Evolutionary conservation across 2,888 invertebrate species (phyloP).

Genomic region (Saturnia japonica): DNA sequence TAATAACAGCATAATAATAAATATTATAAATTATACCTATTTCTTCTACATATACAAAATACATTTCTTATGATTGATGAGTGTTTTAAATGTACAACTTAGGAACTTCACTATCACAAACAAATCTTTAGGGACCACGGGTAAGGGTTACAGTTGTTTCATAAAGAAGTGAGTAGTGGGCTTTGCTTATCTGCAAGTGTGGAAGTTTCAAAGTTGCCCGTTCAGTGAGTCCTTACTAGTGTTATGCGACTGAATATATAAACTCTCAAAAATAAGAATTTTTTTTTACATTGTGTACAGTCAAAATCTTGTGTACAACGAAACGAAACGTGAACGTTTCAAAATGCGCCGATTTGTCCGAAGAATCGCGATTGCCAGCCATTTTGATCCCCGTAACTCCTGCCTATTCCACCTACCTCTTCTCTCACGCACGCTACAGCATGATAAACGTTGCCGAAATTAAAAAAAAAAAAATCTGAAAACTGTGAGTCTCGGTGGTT

Average conservation of each 20-base stretch:
- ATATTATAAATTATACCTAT: background rate
- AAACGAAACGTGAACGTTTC: too few relatives aligned
- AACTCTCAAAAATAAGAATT: background rate
- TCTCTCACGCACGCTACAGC: too few relatives aligned
- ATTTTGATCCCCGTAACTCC: too few relatives aligned
- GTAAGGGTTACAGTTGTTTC: slow-evolving; percentile 22
- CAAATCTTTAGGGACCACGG: slow-evolving; percentile 16
- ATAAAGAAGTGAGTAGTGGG: slow-evolving; percentile 25
- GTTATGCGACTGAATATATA: background rate
- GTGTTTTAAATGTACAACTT: background rate
- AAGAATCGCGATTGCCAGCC: too few relatives aligned
- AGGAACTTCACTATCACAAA: slow-evolving; percentile 12
- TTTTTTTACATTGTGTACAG: background rate
- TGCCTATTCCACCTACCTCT: too few relatives aligned
- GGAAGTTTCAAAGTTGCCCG: slow-evolving; percentile 19
- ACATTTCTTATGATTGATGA: background rate
- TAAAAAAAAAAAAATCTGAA: too few relatives aligned
- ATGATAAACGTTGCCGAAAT: too few relatives aligned
- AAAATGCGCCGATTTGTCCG: too few relatives aligned
- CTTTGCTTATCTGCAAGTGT: slow-evolving; percentile 40
- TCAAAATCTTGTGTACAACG: background rate
- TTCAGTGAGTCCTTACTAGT: slow-evolving; percentile 11
- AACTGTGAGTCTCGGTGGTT: too few relatives aligned
- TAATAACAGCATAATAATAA: background rate
- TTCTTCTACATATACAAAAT: background rate